Conservation (phyloP, 2,113 vertebrate genomes). For the Mixornis gularis region DNA sequence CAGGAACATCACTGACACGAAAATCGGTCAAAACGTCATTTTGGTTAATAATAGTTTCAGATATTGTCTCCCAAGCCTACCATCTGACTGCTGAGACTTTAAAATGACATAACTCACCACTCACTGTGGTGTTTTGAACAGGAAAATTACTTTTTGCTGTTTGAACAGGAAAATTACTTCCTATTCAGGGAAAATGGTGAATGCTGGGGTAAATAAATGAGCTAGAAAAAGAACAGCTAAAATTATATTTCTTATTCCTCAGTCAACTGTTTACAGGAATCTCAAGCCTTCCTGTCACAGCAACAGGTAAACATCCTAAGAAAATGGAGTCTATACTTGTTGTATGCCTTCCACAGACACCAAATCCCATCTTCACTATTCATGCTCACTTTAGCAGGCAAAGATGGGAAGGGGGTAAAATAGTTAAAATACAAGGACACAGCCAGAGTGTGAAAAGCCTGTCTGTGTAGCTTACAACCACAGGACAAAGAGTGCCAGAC, state of each 20-base stretch:
- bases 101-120: not conserved
- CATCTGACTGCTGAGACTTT: not conserved
- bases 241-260: not conserved
- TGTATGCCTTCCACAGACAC: not conserved
- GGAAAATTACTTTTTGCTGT: not conserved
- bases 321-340: not conserved
- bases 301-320: not conserved
- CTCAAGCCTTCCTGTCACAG: not conserved
- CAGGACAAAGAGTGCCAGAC: not conserved
- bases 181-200: not conserved
- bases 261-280: conserved; percentile 1
- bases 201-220: not conserved
- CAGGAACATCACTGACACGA: not conserved
- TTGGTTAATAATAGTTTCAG: conserved; percentile 2
- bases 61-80: not conserved
- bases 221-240: conserved; percentile 5
- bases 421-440: not conserved
- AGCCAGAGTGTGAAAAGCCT: not conserved
- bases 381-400: not conserved
- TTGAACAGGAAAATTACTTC: conserved; percentile 11
- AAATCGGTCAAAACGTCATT: not conserved
- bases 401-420: not conserved
- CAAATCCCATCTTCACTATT: not conserved
- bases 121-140: not conserved
- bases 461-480: not conserved